A percentile compares a stretch with the other conserved stretches of the same genome.
phyloP scores from a whole-genome alignment of 2,797 vertebrate genomes.

The Scolopax rusticola region DNA sequence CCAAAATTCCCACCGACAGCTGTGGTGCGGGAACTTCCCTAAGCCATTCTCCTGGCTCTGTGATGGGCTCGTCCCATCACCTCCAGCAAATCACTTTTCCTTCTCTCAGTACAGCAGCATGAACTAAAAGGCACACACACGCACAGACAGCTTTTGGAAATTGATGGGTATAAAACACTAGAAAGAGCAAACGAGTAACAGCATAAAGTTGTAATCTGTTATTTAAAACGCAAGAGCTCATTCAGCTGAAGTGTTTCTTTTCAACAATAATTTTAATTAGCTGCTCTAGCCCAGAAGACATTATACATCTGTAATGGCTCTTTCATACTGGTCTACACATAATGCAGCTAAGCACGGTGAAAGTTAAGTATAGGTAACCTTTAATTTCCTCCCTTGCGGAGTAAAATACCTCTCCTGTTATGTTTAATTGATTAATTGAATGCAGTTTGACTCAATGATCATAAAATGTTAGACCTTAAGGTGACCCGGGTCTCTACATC shows the following conservation, averaged over 20 bases:
- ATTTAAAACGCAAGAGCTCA: not conserved
- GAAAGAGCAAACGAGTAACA: not conserved
- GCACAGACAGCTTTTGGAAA: not conserved
- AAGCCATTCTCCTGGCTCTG: not conserved
- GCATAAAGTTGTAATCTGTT: not conserved
- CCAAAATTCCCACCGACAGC: not conserved
- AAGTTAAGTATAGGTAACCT: not conserved
- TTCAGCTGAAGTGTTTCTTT: slow-evolving; percentile 21
- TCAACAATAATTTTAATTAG: slow-evolving; percentile 30
- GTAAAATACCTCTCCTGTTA: not conserved
- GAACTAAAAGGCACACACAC: not conserved
- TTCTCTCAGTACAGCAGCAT: not conserved
- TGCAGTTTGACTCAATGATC: not conserved
- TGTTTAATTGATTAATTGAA: not conserved
- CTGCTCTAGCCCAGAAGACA: not conserved
- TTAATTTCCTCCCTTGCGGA: not conserved
- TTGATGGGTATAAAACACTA: not conserved
- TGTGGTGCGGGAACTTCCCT: not conserved
- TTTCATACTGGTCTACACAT: not conserved
- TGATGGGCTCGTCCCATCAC: not conserved
- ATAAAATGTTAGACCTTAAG: not conserved
- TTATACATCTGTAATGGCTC: not conserved
- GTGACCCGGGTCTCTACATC: not conserved
- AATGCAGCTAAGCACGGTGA: not conserved
- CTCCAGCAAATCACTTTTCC: not conserved